A percentile compares a stretch with the other conserved stretches of the same genome.
phyloP scores from a whole-genome alignment of 2,113 vertebrate species.

The Thryonomys swinderianus region DNA sequence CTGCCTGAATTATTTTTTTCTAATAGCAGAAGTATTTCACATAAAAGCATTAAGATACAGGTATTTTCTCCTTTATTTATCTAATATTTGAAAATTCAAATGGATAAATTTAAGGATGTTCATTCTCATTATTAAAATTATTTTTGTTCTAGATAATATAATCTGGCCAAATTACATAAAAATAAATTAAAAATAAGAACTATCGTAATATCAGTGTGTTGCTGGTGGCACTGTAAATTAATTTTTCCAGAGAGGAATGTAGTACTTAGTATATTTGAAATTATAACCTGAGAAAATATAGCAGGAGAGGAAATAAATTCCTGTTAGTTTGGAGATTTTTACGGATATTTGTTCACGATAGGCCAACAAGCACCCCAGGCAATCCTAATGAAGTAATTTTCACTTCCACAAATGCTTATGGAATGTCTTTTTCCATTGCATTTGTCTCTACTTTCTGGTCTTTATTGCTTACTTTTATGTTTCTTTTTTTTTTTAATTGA shows the following conservation, averaged over 20 bases:
- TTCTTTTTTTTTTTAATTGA: no score
- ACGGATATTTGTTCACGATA: neutral
- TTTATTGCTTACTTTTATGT: neutral
- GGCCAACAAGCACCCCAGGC: neutral
- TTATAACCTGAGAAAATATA: neutral
- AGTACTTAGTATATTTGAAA: neutral
- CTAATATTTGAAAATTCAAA: neutral
- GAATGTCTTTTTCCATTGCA: neutral
- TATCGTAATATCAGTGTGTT: neutral
- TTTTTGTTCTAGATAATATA: neutral
- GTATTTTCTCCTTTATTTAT: constrained; percentile 46
- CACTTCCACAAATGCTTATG: neutral
- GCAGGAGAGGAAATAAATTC: neutral
- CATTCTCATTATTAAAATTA: constrained; percentile 23
- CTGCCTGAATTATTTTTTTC: neutral
- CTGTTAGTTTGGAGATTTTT: neutral
- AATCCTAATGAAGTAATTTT: constrained; percentile 2
- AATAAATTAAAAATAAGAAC: constrained; percentile 30
- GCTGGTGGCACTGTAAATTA: neutral
- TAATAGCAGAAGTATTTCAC: neutral
- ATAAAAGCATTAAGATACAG: neutral
- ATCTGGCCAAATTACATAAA: constrained; percentile 31
- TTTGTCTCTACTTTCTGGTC: neutral
- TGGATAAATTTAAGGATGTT: neutral
- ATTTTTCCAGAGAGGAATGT: neutral